phyloP scores from a whole-genome alignment of 2,113 vertebrate genomes.

The Myrmophylax atrothorax region DNA sequence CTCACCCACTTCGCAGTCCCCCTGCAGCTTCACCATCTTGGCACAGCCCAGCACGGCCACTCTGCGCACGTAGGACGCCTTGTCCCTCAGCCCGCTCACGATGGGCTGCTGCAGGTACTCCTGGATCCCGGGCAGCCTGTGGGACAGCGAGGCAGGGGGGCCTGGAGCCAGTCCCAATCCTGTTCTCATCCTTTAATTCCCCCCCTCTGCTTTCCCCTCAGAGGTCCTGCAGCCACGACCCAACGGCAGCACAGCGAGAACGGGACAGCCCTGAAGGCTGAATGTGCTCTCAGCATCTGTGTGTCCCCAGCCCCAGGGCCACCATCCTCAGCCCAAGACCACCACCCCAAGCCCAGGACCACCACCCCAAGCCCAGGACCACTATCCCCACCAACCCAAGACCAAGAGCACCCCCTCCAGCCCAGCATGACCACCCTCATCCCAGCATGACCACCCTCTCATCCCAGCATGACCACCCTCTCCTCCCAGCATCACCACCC shows the following conservation, averaged over 20 bases:
- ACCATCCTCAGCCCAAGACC: neutral
- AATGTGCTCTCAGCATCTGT: neutral
- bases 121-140: slow-evolving; percentile 86
- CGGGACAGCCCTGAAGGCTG: neutral
- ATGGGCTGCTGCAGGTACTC: slow-evolving; percentile 94
- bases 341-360: neutral
- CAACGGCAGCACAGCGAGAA: neutral
- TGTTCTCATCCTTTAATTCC: neutral
- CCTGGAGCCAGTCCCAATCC: neutral
- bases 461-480: no score
- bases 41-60: slow-evolving; percentile 94
- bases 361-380: no score
- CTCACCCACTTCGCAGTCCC: slow-evolving; percentile 86
- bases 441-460: no score
- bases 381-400: no score
- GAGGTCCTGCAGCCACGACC: rapidly evolving
- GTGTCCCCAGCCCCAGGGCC: neutral
- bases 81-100: slow-evolving; percentile 86
- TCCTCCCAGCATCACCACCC: no score
- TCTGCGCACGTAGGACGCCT: slow-evolving; percentile 91
- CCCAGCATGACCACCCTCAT: neutral
- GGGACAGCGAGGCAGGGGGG: neutral
- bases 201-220: neutral
- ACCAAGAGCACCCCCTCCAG: no score
- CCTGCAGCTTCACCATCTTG: slow-evolving; percentile 88